A percentile compares a stretch with the other conserved stretches of the same genome.
phyloP scores from a whole-genome alignment of 53 echinoderm and acorn worm species.

The Echinometra lucunter region DNA sequence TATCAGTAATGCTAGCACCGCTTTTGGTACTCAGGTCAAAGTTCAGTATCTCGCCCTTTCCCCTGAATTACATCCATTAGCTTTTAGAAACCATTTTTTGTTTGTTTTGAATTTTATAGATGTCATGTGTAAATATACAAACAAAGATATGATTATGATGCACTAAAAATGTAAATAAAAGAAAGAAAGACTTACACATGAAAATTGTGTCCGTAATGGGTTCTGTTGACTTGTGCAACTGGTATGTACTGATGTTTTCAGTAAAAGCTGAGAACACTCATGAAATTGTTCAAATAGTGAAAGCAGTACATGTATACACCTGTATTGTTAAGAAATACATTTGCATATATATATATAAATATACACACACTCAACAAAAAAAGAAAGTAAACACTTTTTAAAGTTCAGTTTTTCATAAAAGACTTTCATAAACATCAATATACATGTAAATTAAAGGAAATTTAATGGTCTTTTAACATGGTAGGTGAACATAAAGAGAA shows the following conservation, averaged over 20 bases:
- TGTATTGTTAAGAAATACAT: too few relatives aligned
- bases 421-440: too few relatives aligned
- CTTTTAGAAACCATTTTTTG: neutral
- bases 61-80: neutral
- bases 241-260: neutral
- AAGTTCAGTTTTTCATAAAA: too few relatives aligned
- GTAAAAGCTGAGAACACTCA: too few relatives aligned
- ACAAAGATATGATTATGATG: slow-evolving; percentile 9
- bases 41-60: neutral
- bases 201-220: neutral
- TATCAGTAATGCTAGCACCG: neutral
- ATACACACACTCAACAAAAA: too few relatives aligned
- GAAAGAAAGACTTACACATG: neutral
- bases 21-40: neutral
- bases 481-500: too few relatives aligned
- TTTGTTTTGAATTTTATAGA: neutral
- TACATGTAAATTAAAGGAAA: too few relatives aligned
- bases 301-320: neutral
- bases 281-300: neutral
- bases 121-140: neutral
- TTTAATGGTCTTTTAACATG: too few relatives aligned
- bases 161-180: slow-evolving; percentile 40
- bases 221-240: neutral
- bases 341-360: too few relatives aligned
- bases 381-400: too few relatives aligned